A percentile compares a stretch with the other conserved stretches of the same genome.
Conservation (phyloP, 1,140 invertebrate species). For the Pseudomyrmex gracilis region DNA sequence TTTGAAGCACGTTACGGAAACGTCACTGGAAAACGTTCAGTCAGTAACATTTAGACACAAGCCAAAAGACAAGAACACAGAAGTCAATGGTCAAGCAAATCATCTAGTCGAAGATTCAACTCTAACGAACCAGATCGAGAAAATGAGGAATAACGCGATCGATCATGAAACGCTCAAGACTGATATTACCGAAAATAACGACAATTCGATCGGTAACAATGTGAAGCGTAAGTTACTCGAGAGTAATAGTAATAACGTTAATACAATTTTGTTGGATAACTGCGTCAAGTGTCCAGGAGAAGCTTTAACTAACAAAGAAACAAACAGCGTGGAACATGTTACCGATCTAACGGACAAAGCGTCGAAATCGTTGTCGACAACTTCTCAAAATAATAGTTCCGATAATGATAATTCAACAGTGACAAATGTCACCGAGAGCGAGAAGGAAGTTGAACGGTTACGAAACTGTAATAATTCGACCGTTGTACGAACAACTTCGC, state of each 20-base stretch:
- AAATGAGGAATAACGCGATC: slow-evolving; percentile 1
- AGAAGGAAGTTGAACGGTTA: slow-evolving; percentile 46
- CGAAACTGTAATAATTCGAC: slow-evolving; percentile 25
- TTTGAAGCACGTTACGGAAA: slow-evolving; percentile 16
- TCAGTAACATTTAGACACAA: neutral
- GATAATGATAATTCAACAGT: neutral
- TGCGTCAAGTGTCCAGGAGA: neutral
- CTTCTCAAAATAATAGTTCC: neutral
- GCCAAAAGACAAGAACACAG: neutral
- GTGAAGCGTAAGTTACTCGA: slow-evolving; percentile 18
- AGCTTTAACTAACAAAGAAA: slow-evolving; percentile 38
- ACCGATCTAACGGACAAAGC: neutral
- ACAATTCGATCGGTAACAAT: slow-evolving; percentile 33
- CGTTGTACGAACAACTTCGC: slow-evolving; percentile 24
- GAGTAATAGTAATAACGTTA: slow-evolving; percentile 9
- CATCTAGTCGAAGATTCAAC: slow-evolving; percentile 9
- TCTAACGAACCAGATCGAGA: neutral
- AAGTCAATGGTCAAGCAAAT: slow-evolving; percentile 24
- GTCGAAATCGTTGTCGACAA: neutral
- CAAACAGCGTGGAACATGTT: neutral
- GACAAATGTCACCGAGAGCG: slow-evolving; percentile 11
- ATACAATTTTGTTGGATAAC: slow-evolving; percentile 7
- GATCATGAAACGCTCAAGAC: slow-evolving; percentile 19
- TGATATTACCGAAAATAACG: slow-evolving; percentile 32
- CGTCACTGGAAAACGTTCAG: slow-evolving; percentile 4